phyloP scores from a whole-genome alignment of 2,113 vertebrate species.

The Eupsittula cactorum region DNA sequence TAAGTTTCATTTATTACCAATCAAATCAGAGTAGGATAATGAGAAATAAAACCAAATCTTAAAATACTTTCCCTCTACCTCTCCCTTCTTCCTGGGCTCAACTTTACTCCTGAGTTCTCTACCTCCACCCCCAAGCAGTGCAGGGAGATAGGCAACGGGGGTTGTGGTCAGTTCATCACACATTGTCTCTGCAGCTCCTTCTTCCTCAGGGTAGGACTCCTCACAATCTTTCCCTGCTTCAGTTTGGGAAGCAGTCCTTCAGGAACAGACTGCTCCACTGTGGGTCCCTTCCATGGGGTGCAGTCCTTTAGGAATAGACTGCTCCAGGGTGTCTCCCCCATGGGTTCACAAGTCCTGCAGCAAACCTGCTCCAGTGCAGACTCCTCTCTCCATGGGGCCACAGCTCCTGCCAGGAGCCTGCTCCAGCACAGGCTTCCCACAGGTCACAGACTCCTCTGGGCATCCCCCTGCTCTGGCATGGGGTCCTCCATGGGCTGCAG shows the following conservation, averaged over 20 bases:
- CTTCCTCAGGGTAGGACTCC: not conserved
- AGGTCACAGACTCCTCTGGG: not conserved
- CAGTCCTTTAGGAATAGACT: not conserved
- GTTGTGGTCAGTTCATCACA: not conserved
- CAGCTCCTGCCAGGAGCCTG: not conserved
- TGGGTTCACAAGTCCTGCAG: not conserved
- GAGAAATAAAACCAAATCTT: not conserved
- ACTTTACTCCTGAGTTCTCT: not conserved
- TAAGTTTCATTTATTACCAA: not conserved
- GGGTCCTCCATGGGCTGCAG: not conserved
- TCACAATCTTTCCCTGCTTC: accelerated
- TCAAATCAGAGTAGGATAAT: not conserved
- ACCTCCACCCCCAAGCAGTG: not conserved
- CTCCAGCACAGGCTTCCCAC: not conserved
- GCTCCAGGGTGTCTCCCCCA: not conserved
- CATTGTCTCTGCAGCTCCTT: not conserved
- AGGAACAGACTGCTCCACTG: not conserved
- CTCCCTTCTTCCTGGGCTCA: not conserved
- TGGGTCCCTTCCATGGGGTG: not conserved
- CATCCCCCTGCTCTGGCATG: not conserved
- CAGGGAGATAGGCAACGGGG: not conserved
- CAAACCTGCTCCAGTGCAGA: not conserved
- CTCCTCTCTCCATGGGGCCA: not conserved
- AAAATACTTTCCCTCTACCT: not conserved
- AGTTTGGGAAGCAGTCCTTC: not conserved